Base-by-base conservation (phyloP, 2,888 invertebrate genomes). In the Sylvicola cinctus region DNA sequence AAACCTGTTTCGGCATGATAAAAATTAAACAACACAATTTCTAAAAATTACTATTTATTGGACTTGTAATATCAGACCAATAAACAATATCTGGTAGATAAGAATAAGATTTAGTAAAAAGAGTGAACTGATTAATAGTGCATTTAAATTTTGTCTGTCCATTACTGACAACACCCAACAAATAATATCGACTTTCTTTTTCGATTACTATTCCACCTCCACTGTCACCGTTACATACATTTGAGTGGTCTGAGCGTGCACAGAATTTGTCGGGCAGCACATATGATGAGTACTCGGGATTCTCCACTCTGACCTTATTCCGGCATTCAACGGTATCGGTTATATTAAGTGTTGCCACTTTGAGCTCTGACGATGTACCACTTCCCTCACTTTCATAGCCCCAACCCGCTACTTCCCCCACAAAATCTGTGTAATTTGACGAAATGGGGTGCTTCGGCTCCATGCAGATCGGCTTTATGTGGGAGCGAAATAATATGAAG, bases 391-490 rank as follows among this genome's bases (percentile, higher is more conserved):
- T 33, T 29, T 32, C 32, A 3, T 32, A 32, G 7, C 46, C 45
- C 47, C 47, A 47, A 11, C 48, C 47, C 6, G 43, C 42, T 2
- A 46, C 38, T 30, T 37, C 29, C 2, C 44, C 46, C 2, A 15
- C 16, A n/a, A 33, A 26, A 17, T 32, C 36, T 11, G 31, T 14
- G 26, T 13, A 27, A 17, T 36, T 40, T 16, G 29, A 42, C 3
- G 14, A 20, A 8, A 4, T 8, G 20, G 8, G 5, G 20, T 32
- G 45, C 46, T 47, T n/a, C n/a, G n/a, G n/a, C 15, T 49, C 46
- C 3, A 50, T 41, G 39, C 59, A 59, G 8, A 57, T 49, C n/a
- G 55, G 54, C 36, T 49, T 50, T 7, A 57, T 50, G 10, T 49
- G 43, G 25, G 41, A 38, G 2, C 50, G 46, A 26, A 52, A 46